These are phyloP conservation scores for Orbicella faveolata DNA, from an alignment of 64 coral and sea anemone genomes.

Conservation along the genomic window DNA sequence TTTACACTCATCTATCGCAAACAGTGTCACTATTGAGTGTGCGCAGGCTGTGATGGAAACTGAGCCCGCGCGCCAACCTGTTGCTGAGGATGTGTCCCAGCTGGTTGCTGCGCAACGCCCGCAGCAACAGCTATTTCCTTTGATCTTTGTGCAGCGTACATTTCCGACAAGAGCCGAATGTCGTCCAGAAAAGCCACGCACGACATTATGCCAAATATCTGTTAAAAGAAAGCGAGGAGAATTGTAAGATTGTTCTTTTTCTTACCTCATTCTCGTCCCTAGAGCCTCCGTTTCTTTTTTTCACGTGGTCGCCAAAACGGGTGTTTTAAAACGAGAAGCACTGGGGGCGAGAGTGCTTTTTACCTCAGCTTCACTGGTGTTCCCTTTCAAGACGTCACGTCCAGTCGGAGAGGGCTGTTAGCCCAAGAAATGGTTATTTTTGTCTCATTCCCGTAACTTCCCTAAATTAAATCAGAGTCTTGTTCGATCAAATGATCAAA, in stretches of 20 bases:
- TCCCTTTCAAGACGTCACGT: too few relatives aligned
- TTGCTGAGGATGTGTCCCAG: background rate
- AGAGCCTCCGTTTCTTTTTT: too few relatives aligned
- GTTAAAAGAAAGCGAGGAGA: background rate
- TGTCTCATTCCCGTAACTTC: too few relatives aligned
- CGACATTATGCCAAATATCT: background rate
- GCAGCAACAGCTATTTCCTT: background rate
- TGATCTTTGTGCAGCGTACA: background rate
- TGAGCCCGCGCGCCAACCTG: background rate
- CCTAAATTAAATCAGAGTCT: too few relatives aligned
- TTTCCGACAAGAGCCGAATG: background rate
- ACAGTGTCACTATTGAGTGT: background rate
- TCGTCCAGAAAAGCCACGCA: background rate
- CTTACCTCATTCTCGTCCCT: background rate
- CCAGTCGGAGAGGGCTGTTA: too few relatives aligned
- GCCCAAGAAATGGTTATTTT: too few relatives aligned
- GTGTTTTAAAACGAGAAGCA: background rate
- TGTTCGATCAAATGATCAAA: too few relatives aligned
- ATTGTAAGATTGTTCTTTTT: background rate
- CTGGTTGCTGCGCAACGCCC: background rate
- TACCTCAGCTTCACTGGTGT: too few relatives aligned
- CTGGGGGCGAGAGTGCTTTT: background rate
- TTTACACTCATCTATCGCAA: background rate
- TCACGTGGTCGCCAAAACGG: too few relatives aligned
- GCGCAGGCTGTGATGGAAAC: background rate